Evolutionary conservation across 2,113 vertebrate genomes (phyloP), one percentile per base, ranked within the genome.

Genomic region (Spea bombifrons): DNA sequence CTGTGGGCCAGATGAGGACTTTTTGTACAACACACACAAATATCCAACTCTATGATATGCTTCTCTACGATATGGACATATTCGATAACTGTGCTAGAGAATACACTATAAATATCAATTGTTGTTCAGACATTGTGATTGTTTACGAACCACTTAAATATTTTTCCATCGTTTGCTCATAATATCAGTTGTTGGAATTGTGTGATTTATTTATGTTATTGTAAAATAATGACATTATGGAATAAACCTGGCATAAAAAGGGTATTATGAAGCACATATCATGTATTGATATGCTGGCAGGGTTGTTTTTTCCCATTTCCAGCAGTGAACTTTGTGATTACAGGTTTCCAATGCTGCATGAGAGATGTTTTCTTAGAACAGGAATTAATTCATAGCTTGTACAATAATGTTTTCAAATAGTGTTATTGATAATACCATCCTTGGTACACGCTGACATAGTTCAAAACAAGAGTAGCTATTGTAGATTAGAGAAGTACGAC

Each of bases 401-500:
- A 61, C 6, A n/a, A 43, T 78, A 7, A 15, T 55, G 75, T 75
- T 81, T 79, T 72, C 49, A 83, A 61, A 3, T 45, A 59, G 7
- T 59, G n/a, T 52, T 30, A 30, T 30, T 75, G 30, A 50, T 75
- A 61, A 48, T 66, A 45, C 69, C 63, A 46, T 79, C 71, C 55
- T 53, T 59, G 43, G 15, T 67, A 46, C 53, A 48, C 65, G 45
- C 46, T 16, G 70, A 67, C 61, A 63, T 67, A 79, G n/a, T 63
- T 66, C 50, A 73, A 66, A 10, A 73, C 63, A 66, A 52, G 48
- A 47, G 50, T 45, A 68, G 12, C 9, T 12, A 79, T 53, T 71
- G 77, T 73, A 61, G 81, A 48, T 80, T 80, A 13, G 55, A 59
- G 55, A 59, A 74, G 83, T 83, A 68, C 76, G 83, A 61, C 75